Percentiles rank a stretch among this genome's conserved stretches.
phyloP scores from a whole-genome alignment of 2,888 invertebrate genomes.

The Hanleya hanleyi region DNA sequence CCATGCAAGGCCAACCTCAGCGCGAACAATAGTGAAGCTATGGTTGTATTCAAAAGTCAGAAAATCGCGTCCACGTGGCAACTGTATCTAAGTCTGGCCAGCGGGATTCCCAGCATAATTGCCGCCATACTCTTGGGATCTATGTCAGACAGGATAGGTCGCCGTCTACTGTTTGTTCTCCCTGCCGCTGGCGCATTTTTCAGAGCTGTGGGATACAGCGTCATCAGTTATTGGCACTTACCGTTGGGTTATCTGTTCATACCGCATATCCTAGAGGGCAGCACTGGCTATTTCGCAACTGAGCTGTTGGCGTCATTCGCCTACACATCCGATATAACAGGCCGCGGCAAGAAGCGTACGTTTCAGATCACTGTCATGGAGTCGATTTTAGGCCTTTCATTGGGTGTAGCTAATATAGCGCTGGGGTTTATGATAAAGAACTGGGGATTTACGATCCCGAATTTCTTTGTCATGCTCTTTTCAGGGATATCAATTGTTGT shows the following conservation, averaged over 20 bases:
- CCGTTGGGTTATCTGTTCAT: constrained; percentile 28
- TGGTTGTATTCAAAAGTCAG: constrained; percentile 22
- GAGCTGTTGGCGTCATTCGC: constrained; percentile 30
- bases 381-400: constrained; percentile 32
- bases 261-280: constrained; percentile 38
- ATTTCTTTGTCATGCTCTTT: constrained; percentile 18
- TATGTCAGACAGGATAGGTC: constrained; percentile 39
- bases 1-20: neutral
- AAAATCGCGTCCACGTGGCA: constrained; percentile 33
- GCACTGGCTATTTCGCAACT: constrained; percentile 35
- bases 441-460: constrained; percentile 30
- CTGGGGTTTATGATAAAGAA: constrained; percentile 38
- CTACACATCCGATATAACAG: constrained; percentile 42
- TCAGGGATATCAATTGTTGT: constrained; percentile 22
- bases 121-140: constrained; percentile 38
- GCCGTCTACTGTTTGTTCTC: constrained; percentile 38
- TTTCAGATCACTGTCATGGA: constrained; percentile 36
- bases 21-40: neutral
- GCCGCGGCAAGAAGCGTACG: constrained; percentile 33
- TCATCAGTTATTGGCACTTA: constrained; percentile 42
- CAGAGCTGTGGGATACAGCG: constrained; percentile 14
- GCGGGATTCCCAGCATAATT: constrained; percentile 29
- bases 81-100: constrained; percentile 31
- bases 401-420: constrained; percentile 21
- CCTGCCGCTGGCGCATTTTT: constrained; percentile 28